phyloP scores from a whole-genome alignment of 1,140 invertebrate species.

The Atta cephalotes region DNA sequence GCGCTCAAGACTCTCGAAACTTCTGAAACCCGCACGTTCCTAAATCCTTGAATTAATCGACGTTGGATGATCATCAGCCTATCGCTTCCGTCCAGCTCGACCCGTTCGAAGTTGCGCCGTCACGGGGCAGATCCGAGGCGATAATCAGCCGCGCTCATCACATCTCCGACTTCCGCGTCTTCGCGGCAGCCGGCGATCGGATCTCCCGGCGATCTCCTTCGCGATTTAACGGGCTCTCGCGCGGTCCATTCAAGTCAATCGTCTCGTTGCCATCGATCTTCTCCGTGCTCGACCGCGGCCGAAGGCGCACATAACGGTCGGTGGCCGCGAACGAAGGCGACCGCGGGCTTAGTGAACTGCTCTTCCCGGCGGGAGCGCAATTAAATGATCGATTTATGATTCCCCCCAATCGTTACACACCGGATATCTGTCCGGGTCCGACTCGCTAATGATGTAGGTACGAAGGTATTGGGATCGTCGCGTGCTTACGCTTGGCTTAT shows the following conservation, averaged over 20 bases:
- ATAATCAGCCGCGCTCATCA: slow-evolving; percentile 53
- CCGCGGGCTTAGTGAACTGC: slow-evolving; percentile 67
- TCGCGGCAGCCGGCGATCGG: slow-evolving; percentile 54
- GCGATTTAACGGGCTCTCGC: slow-evolving; percentile 54
- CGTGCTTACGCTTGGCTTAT: slow-evolving; percentile 51
- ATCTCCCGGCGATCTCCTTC: slow-evolving; percentile 42
- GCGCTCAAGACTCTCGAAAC: not conserved
- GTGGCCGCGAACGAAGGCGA: slow-evolving; percentile 31
- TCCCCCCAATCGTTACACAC: slow-evolving; percentile 78
- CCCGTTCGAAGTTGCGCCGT: slow-evolving; percentile 18
- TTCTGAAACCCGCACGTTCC: not conserved
- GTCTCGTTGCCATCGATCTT: slow-evolving; percentile 68
- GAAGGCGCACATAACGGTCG: slow-evolving; percentile 60
- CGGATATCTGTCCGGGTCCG: slow-evolving; percentile 70
- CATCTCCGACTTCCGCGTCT: slow-evolving; percentile 67
- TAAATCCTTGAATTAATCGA: slow-evolving; percentile 1
- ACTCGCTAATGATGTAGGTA: slow-evolving; percentile 75
- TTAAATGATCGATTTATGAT: slow-evolving; percentile 83
- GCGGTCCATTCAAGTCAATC: slow-evolving; percentile 69
- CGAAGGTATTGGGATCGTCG: slow-evolving; percentile 40
- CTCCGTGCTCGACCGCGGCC: slow-evolving; percentile 29
- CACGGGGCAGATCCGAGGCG: slow-evolving; percentile 17
- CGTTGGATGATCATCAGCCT: not conserved
- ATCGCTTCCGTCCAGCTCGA: slow-evolving; percentile 23
- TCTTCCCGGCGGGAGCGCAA: slow-evolving; percentile 75